phyloP scores from a whole-genome alignment of 2,888 invertebrate species.

The Ornithoptera alexandrae region DNA sequence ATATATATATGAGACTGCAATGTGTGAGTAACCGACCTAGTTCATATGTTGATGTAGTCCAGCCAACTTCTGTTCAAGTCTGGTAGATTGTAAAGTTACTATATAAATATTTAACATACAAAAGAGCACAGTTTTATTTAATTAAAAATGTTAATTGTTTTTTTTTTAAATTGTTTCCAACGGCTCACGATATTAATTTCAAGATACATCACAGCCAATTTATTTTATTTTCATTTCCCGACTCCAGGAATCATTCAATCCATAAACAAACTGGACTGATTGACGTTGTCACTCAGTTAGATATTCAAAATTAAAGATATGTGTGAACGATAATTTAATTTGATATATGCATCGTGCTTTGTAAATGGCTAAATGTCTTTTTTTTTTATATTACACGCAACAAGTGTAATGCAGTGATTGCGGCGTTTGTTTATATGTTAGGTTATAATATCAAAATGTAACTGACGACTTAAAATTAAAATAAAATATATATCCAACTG shows the following conservation, averaged over 20 bases:
- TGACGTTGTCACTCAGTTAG: too few relatives aligned
- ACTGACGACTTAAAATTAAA: conserved; percentile 7
- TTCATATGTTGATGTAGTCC: too few relatives aligned
- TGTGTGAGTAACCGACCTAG: too few relatives aligned
- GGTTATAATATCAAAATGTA: conserved; percentile 4
- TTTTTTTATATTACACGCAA: background rate
- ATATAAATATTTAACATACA: too few relatives aligned
- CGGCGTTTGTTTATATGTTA: background rate
- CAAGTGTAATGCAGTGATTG: too few relatives aligned
- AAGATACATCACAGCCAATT: conserved; percentile 9
- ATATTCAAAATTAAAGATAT: background rate
- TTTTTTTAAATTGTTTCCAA: background rate
- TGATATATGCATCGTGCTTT: background rate
- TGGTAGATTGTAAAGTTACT: too few relatives aligned
- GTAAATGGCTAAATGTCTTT: background rate
- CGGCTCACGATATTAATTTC: background rate
- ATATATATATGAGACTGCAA: too few relatives aligned
- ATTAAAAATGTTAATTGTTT: too few relatives aligned
- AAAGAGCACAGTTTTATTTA: too few relatives aligned
- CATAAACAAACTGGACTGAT: too few relatives aligned
- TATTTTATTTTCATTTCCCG: background rate
- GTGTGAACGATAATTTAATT: background rate
- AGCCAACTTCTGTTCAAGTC: too few relatives aligned
- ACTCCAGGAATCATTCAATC: too few relatives aligned
- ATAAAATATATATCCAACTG: background rate